Evolutionary conservation across 2,888 invertebrate species (phyloP).

Genomic region (Amphipoea lucens): DNA sequence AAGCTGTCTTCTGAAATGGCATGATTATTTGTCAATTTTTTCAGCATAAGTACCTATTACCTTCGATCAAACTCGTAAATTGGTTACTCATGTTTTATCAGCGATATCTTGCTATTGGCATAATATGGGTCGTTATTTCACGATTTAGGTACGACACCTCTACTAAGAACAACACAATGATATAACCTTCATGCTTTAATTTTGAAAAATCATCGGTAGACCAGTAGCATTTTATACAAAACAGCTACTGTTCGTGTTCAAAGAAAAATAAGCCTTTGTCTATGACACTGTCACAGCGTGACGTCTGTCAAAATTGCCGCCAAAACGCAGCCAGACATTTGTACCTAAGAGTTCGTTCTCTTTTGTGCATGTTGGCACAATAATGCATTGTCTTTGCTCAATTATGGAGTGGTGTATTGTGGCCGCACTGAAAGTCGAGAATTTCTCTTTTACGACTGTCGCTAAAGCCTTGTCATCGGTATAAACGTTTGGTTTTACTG

Average conservation of each 20-base stretch:
- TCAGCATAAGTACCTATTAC: conserved; percentile 5
- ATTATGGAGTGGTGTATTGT: conserved; percentile 86
- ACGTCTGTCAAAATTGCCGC: conserved; percentile 84
- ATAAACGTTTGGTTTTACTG: conserved; percentile 80
- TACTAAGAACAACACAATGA: conserved; percentile 38
- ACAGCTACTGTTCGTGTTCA: conserved; percentile 68
- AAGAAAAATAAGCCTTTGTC: conserved; percentile 70
- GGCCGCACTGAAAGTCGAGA: conserved; percentile 75
- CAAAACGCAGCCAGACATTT: conserved; percentile 76
- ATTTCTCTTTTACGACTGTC: conserved; percentile 84
- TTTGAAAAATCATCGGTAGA: conserved; percentile 78
- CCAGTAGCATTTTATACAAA: conserved; percentile 83
- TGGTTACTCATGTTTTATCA: conserved; percentile 32
- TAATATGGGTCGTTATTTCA: conserved; percentile 31
- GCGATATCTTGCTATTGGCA: conserved; percentile 5
- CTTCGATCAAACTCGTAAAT: conserved; percentile 12
- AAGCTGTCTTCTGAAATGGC: not conserved
- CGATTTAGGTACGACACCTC: conserved; percentile 20
- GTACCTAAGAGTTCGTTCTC: conserved; percentile 72
- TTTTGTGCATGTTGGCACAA: conserved; percentile 79
- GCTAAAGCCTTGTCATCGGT: conserved; percentile 58
- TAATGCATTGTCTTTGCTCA: conserved; percentile 86
- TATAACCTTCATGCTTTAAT: conserved; percentile 78
- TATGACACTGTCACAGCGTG: conserved; percentile 80
- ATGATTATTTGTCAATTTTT: not conserved